Conservation (phyloP, 2,888 invertebrate genomes). For the Bellardia pandia region DNA sequence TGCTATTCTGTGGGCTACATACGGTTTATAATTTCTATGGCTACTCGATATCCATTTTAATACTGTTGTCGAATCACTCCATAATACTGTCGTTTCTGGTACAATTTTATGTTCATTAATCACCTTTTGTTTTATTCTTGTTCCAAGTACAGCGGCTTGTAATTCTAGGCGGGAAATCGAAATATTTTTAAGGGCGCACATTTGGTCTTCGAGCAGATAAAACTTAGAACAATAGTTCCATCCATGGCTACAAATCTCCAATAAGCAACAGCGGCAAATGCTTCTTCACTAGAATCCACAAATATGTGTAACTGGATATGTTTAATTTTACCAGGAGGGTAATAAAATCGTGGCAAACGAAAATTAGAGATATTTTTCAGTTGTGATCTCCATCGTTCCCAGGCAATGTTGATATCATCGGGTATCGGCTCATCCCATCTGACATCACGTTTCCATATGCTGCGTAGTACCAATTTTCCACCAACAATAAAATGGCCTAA, state of each 20-base stretch:
- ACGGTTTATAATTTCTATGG: slow-evolving; percentile 48
- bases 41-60: slow-evolving; percentile 50
- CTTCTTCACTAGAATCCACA: slow-evolving; percentile 46
- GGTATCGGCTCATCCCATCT: slow-evolving; percentile 57
- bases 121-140: slow-evolving; percentile 33
- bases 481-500: slow-evolving; percentile 43
- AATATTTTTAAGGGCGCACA: slow-evolving; percentile 44
- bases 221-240: not conserved
- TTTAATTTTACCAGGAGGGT: not conserved
- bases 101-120: slow-evolving; percentile 30
- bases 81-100: slow-evolving; percentile 12
- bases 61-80: slow-evolving; percentile 63
- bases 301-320: slow-evolving; percentile 46
- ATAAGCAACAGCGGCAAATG: slow-evolving; percentile 56
- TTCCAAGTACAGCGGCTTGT: slow-evolving; percentile 55
- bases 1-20: slow-evolving; percentile 52
- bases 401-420: not conserved
- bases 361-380: slow-evolving; percentile 15
- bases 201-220: slow-evolving; percentile 45
- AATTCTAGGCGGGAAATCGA: slow-evolving; percentile 54
- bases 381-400: slow-evolving; percentile 46
- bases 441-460: slow-evolving; percentile 43
- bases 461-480: slow-evolving; percentile 51
- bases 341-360: slow-evolving; percentile 52
- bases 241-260: slow-evolving; percentile 24